Conservation (phyloP, 2,797 vertebrate species). For the Salarias fasciatus region DNA sequence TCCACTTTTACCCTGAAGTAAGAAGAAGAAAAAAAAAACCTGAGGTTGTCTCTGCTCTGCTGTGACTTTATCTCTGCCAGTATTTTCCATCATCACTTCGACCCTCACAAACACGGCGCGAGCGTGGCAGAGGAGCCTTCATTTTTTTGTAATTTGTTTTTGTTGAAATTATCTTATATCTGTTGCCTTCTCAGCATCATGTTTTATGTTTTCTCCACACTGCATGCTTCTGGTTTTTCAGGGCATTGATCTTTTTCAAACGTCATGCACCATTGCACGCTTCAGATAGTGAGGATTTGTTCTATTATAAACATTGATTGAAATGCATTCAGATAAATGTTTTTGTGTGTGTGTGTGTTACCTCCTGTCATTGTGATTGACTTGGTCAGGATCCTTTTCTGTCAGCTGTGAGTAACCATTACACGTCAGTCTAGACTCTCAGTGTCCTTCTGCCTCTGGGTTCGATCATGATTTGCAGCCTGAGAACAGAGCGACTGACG, state of each 20-base stretch:
- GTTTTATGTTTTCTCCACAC: not conserved
- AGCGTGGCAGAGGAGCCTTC: constrained; percentile 8
- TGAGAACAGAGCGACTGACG: not conserved
- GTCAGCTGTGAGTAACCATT: constrained; percentile 50
- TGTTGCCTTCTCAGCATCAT: constrained; percentile 1
- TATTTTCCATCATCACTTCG: constrained; percentile 57
- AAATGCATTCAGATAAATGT: too few species aligned
- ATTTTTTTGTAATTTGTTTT: constrained; percentile 39
- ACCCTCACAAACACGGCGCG: constrained; percentile 55
- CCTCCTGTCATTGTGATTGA: not conserved
- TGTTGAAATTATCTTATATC: constrained; percentile 18
- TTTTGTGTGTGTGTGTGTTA: not conserved
- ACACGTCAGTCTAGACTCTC: constrained; percentile 6
- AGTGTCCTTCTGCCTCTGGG: not conserved
- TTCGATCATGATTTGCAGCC: constrained; percentile 1
- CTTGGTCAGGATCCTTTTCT: constrained; percentile 1
- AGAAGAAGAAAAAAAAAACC: constrained; percentile 10
- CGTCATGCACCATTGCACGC: too few species aligned
- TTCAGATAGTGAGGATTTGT: too few species aligned
- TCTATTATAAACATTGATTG: too few species aligned
- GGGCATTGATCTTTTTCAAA: too few species aligned
- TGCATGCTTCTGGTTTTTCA: not conserved
- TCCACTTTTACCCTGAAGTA: constrained; percentile 17
- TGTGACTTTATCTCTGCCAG: constrained; percentile 63
- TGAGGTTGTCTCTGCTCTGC: constrained; percentile 52